Base-by-base conservation (phyloP, 2,888 invertebrate genomes). In the Diaperis boleti region DNA sequence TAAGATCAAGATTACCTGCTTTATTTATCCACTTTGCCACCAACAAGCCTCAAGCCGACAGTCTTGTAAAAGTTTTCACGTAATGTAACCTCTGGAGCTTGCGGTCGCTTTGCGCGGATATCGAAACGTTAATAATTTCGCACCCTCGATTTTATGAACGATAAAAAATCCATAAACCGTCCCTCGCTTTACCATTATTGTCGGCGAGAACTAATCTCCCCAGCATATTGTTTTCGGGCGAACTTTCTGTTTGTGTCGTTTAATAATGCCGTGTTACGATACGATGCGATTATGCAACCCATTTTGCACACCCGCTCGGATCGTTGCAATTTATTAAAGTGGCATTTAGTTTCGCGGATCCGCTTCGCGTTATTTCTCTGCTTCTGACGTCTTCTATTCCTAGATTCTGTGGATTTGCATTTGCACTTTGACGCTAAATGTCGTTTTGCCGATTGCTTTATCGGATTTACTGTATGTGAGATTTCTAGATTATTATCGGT, bases 331-430 rank as follows among this genome's bases (percentile, higher is more conserved):
- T 41, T 41, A 41, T 41, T 41, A 41, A 41, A 41, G 41, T 15
- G 2, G 44, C 22, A 44, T 26, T 15, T 47, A 31, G 41, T 14
- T 39, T 13, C 15, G 8, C 7, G 15, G 18, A n/a, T n/a, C 41
- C 14, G 17, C 1, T 41, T 15, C 18, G 4, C 14, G 14, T 41
- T 41, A 41, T 41, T 15, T 14, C 14, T 47, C 47, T 47, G 47
- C 10, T 31, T 10, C n/a, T 26, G 47, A 47, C 47, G 29, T 47
- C 31, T 7, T 26, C n/a, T n/a, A 6, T 2, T 26, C 26, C 1
- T 47, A 47, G 15, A 47, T 29, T 47, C 29, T n/a, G 29, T 31
- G n/a, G 31, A 47, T 47, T 47, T 47, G 10, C 47, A 47, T 47
- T n/a, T 47, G 47, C 31, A 47, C 22, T 22, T 22, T 7, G 35